Evolutionary conservation across 2,113 vertebrate species (phyloP).

Genomic region (Myotis lucifugus): DNA sequence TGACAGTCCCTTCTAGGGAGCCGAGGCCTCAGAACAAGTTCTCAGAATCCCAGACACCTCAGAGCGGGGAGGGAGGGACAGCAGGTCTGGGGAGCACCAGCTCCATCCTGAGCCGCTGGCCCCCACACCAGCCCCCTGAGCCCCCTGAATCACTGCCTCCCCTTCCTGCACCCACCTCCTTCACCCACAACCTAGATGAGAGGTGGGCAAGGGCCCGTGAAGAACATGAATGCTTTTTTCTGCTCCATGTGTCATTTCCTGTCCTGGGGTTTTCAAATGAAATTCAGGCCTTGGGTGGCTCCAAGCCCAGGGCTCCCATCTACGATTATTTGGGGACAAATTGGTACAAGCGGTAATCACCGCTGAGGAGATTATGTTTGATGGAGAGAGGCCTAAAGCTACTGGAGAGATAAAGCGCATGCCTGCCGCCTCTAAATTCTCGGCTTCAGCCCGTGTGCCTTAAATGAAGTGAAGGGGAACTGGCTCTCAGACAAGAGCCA

Average conservation of each 20-base stretch:
- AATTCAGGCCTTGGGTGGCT: conserved; percentile 25
- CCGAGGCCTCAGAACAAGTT: not conserved
- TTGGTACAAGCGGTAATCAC: conserved; percentile 77
- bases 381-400: conserved; percentile 69
- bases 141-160: not conserved
- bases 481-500: conserved; percentile 47
- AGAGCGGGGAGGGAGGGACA: not conserved
- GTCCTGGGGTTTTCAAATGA: conserved; percentile 21
- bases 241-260: not conserved
- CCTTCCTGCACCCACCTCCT: not conserved
- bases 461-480: conserved; percentile 50
- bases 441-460: not conserved
- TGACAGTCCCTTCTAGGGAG: not conserved
- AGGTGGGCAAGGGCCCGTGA: not conserved
- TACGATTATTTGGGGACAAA: conserved; percentile 67
- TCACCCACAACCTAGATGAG: not conserved
- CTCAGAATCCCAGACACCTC: not conserved
- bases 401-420: conserved; percentile 62
- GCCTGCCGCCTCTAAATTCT: conserved; percentile 63
- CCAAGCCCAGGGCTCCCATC: not conserved
- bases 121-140: too few relatives aligned
- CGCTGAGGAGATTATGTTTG: conserved; percentile 74
- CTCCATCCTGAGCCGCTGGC: not conserved
- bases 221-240: not conserved
- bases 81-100: not conserved